These are phyloP conservation scores for Latrodectus geometricus DNA, from an alignment of 1,140 invertebrate genomes.

Conservation along the genomic window DNA sequence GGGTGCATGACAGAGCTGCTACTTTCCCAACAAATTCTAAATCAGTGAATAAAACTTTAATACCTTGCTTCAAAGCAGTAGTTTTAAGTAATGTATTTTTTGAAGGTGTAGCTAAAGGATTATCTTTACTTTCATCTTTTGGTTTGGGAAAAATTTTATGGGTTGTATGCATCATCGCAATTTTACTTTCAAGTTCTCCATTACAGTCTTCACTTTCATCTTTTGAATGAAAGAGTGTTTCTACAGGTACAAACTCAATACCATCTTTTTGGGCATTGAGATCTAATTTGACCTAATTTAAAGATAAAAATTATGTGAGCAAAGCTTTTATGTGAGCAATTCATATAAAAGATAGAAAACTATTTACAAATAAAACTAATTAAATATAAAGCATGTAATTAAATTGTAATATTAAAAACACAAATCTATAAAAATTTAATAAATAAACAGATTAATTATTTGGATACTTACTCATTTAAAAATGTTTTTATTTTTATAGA, in stretches of 20 bases:
- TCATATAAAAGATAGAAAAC: not conserved
- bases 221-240: not conserved
- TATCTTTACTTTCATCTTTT: not conserved
- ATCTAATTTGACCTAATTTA: slow-evolving; percentile 30
- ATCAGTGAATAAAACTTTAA: slow-evolving; percentile 66
- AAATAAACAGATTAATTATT: too few species aligned
- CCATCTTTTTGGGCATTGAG: slow-evolving; percentile 25
- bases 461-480: too few species aligned
- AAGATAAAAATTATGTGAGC: not conserved
- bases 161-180: not conserved
- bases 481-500: too few species aligned
- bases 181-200: not conserved
- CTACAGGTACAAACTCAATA: slow-evolving; percentile 39
- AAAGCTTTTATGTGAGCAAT: not conserved
- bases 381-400: not conserved
- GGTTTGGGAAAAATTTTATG: not conserved
- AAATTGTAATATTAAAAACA: too few species aligned
- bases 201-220: not conserved
- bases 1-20: slow-evolving; percentile 66
- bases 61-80: slow-evolving; percentile 62
- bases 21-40: slow-evolving; percentile 66
- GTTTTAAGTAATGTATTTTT: not conserved
- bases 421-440: too few species aligned
- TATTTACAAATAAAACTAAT: not conserved
- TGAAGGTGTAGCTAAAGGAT: not conserved